A percentile compares a stretch with the other conserved stretches of the same genome.
Conservation (phyloP, 2,888 invertebrate species). For the Arge pagana region DNA sequence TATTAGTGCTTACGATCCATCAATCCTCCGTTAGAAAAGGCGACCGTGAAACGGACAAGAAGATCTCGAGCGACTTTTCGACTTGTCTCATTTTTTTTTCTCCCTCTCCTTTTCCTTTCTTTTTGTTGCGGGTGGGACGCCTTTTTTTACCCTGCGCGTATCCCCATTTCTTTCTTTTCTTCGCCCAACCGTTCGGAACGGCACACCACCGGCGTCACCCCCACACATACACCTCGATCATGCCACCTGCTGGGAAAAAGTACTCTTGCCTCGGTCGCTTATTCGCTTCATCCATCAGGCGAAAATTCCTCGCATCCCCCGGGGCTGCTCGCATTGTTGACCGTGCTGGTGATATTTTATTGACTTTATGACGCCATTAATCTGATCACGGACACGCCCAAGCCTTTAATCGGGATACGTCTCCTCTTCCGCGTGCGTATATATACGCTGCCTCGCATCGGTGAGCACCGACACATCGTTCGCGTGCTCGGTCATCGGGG, state of each 20-base stretch:
- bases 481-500: no score
- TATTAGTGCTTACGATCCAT: slow-evolving; percentile 37
- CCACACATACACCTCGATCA: not conserved
- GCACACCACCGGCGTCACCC: slow-evolving; percentile 18
- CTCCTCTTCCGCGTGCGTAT: no score
- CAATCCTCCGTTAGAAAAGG: slow-evolving; percentile 22
- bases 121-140: slow-evolving; percentile 26
- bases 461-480: no score
- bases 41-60: slow-evolving; percentile 16
- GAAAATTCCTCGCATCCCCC: slow-evolving; percentile 37
- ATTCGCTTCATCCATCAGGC: slow-evolving; percentile 56
- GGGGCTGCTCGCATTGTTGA: slow-evolving; percentile 52
- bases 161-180: slow-evolving; percentile 14
- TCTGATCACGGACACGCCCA: slow-evolving; percentile 54
- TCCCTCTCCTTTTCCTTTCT: not conserved
- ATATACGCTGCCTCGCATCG: no score
- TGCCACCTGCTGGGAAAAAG: slow-evolving; percentile 53
- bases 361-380: slow-evolving; percentile 58
- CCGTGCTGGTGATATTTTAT: slow-evolving; percentile 54
- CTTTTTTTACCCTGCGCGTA: slow-evolving; percentile 22
- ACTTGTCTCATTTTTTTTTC: slow-evolving; percentile 2
- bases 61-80: slow-evolving; percentile 38
- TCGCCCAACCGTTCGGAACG: slow-evolving; percentile 37
- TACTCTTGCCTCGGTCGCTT: slow-evolving; percentile 39
- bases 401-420: slow-evolving; percentile 45